Conservation (phyloP, 2,888 invertebrate genomes). For the Thymelicus sylvestris region DNA sequence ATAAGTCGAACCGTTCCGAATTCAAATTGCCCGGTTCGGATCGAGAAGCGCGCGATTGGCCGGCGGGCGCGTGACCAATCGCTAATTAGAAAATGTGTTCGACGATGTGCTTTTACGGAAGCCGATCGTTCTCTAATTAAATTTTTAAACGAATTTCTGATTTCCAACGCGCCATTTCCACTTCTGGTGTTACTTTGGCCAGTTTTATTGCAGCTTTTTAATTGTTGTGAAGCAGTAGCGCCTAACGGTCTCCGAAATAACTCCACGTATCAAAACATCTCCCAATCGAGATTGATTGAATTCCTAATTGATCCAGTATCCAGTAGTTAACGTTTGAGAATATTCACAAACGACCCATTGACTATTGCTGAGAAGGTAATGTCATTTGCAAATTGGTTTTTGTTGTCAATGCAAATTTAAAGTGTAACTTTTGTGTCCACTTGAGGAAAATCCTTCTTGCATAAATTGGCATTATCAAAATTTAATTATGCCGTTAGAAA, state of each 20-base stretch:
- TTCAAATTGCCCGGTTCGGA: conserved; percentile 78
- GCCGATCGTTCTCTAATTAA: conserved; percentile 81
- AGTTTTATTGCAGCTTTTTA: conserved; percentile 41
- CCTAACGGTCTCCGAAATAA: conserved; percentile 42
- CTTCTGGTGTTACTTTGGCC: conserved; percentile 57
- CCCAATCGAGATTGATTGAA: conserved; percentile 30
- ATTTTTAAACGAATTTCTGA: conserved; percentile 76
- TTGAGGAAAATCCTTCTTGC: conserved; percentile 6
- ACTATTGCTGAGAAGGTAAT: conserved; percentile 11
- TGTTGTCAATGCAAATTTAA: not conserved
- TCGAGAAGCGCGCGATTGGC: conserved; percentile 68
- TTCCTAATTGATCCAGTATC: conserved; percentile 29
- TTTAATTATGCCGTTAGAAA: conserved; percentile 6
- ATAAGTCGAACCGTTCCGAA: conserved; percentile 73
- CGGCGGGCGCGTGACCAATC: conserved; percentile 81
- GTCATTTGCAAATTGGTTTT: conserved; percentile 19
- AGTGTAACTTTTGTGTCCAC: conserved; percentile 4
- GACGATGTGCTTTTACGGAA: conserved; percentile 72
- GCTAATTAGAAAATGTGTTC: conserved; percentile 83
- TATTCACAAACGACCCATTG: conserved; percentile 15
- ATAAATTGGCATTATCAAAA: not conserved
- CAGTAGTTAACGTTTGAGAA: conserved; percentile 15
- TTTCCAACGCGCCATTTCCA: conserved; percentile 70
- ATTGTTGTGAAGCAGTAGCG: conserved; percentile 47
- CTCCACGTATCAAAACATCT: conserved; percentile 34